Evolutionary conservation across 1,140 invertebrate species (phyloP), one percentile per base, ranked within the genome.

Genomic region (Aradophagus sp.): DNA sequence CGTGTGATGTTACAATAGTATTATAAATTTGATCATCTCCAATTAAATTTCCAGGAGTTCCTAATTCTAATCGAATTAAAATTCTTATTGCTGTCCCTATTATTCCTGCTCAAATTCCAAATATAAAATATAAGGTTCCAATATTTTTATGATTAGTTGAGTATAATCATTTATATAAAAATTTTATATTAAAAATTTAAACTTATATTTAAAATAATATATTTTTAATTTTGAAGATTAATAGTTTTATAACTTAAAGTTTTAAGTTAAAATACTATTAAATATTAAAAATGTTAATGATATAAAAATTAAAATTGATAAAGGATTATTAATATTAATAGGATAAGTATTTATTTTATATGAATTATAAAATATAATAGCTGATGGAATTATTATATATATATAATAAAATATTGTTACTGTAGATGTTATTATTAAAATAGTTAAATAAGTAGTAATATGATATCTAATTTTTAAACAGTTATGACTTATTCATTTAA

Each of bases 141-240:
- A 93, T 92, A 88, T 92, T 88, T 86, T 92, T 92, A 86, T 92
- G 91, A 86, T 92, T 92, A 71, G 90, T 91, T 58, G 90, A 91
- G 80, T 86, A 89, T 71, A 91, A 70, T 82, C 87, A 89, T 87
- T 87, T 61, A 31, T 29, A 34, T 42, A 56, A 27, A 52, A 81
- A 58, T 70, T 52, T 23, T 8, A 23, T 23, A 23, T 75, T n/a
- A n/a, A n/a, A n/a, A 39, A 70, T 77, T 69, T 78, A 81, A 78
- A 81, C 78, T 86, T 86, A 86, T 80, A 83, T 29, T 75, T 38
- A 73, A 73, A 74, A 85, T 82, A 81, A 80, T 86, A 85, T 85
- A 80, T 76, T 84, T 77, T 84, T 78, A 88, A 85, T 85, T 88
- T 88, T 88, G 87, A 88, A 88, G 84, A 86, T 84, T 86, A 87